Percentiles rank a stretch among this genome's conserved stretches.
These are phyloP conservation scores for Bombyx mandarina DNA, from an alignment of 1,140 invertebrate species.

Conservation along the genomic window DNA sequence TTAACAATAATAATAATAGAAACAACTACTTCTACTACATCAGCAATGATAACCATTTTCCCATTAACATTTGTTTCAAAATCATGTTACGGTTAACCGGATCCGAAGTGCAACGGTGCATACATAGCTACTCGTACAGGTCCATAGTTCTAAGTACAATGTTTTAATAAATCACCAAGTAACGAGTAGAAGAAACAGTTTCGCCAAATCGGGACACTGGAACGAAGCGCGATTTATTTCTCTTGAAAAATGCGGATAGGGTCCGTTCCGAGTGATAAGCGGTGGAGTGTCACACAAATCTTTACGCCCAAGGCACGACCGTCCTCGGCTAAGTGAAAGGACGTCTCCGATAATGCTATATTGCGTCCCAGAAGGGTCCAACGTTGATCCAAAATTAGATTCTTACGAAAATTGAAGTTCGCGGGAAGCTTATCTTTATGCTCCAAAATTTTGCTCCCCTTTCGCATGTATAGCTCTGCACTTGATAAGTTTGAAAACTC, in stretches of 20 bases:
- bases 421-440: too few relatives aligned
- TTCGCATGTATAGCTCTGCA: too few relatives aligned
- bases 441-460: too few relatives aligned
- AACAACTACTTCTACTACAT: neutral
- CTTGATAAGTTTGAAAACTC: too few relatives aligned
- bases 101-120: slow-evolving; percentile 15
- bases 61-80: slow-evolving; percentile 5
- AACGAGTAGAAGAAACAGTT: slow-evolving; percentile 43
- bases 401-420: too few relatives aligned
- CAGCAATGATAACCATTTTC: neutral
- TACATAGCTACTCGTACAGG: slow-evolving; percentile 26
- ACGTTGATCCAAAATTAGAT: too few relatives aligned
- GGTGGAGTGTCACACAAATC: too few relatives aligned
- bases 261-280: too few relatives aligned
- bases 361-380: too few relatives aligned
- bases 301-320: too few relatives aligned
- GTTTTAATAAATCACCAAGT: slow-evolving; percentile 50
- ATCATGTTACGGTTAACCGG: slow-evolving; percentile 7
- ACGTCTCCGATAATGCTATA: too few relatives aligned
- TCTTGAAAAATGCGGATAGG: slow-evolving; percentile 21
- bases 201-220: slow-evolving; percentile 47
- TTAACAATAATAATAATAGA: neutral
- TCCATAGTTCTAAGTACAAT: slow-evolving; percentile 35
- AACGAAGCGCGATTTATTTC: slow-evolving; percentile 47
- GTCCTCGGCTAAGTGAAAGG: too few relatives aligned